phyloP scores from a whole-genome alignment of 2,113 vertebrate species.

The Phylloscopus trochiloides region DNA sequence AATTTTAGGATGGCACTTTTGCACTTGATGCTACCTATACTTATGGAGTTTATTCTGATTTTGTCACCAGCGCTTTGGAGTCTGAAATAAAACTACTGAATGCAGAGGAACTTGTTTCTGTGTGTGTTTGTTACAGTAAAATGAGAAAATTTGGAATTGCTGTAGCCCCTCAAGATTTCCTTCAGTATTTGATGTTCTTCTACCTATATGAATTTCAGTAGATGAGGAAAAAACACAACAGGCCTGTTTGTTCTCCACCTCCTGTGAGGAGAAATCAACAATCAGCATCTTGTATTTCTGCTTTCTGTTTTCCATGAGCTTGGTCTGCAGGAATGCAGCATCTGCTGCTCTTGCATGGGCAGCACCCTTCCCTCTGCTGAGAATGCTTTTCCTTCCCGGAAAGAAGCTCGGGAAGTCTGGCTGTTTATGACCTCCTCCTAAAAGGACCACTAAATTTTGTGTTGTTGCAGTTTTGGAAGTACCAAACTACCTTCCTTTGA shows the following conservation, averaged over 20 bases:
- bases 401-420: background rate
- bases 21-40: background rate
- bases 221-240: background rate
- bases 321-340: conserved; percentile 4
- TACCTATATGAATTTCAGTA: background rate
- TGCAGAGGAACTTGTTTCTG: background rate
- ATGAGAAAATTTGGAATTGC: background rate
- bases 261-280: background rate
- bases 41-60: background rate
- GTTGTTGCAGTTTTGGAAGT: background rate
- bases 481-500: background rate
- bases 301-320: background rate
- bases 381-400: background rate
- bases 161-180: background rate
- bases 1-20: background rate
- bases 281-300: background rate
- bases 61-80: background rate
- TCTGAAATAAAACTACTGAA: background rate
- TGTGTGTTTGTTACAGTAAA: background rate
- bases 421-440: background rate
- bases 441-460: background rate
- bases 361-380: conserved; percentile 10
- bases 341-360: conserved; percentile 6
- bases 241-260: background rate
- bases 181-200: background rate